Evolutionary conservation across 2,113 vertebrate genomes (phyloP), one percentile per base, ranked within the genome.

Genomic region (Pleuronectes platessa): DNA sequence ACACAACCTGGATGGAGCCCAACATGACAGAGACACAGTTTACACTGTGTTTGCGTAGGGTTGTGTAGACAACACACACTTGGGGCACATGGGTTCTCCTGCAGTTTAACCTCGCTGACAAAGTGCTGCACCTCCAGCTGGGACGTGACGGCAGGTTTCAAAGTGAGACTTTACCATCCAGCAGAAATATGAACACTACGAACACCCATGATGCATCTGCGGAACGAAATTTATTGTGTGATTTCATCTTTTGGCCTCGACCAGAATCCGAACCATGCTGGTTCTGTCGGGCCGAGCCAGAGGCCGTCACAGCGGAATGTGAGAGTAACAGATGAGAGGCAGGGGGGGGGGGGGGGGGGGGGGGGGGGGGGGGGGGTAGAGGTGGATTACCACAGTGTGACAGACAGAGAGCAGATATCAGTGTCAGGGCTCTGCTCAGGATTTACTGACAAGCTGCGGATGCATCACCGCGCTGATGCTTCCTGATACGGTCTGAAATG

Each of bases 341-440:
- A 4, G 26, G 26, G 26, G 26, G 26, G 26, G 26, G 26, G 26
- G 3, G 26, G 3, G 26, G 3, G 26, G 3, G 26, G 26, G 26
- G 26, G 26, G 26, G 26, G 26, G 26, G 26, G 3, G 26, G 3
- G 26, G 3, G 26, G 3, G 26, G 3, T 2, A 35, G 56, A 45
- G 61, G 8, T 7, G 67, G 78, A 87, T 87, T 79, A 82, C 61
- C 24, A 10, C n/a, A 20, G 81, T 74, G 84, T 76, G 86, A 83
- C 55, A 31, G 82, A 85, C 79, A 74, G 49, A 74, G 54, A 81
- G 18, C 82, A 88, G 86, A 79, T 27, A 75, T 82, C 61, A 71
- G 56, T 68, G 76, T 82, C 82, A 53, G 63, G 37, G 54, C n/a
- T 82, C 71, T 63, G 76, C 17, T 61, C 67, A 49, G 81, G 10